Conservation (phyloP, 2,888 invertebrate genomes). For the Sialis lutaria region DNA sequence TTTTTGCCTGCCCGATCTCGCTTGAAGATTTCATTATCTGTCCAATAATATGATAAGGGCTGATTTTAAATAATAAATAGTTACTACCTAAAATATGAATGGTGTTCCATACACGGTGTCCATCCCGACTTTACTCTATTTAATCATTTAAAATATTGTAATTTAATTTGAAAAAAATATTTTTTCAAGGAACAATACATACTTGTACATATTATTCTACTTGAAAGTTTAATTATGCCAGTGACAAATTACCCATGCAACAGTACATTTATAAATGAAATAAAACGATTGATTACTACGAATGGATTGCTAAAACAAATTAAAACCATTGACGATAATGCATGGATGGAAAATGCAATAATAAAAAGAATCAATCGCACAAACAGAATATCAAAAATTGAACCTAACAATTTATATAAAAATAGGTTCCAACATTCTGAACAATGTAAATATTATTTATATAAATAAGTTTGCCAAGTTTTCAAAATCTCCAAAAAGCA, state of each 20-base stretch:
- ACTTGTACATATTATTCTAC: slow-evolving; percentile 25
- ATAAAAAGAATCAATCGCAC: slow-evolving; percentile 18
- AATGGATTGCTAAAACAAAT: slow-evolving; percentile 18
- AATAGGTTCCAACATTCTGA: slow-evolving; percentile 23
- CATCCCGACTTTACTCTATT: no score
- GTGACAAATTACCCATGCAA: slow-evolving; percentile 21
- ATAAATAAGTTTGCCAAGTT: no score
- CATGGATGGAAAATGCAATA: slow-evolving; percentile 23
- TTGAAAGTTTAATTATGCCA: no score
- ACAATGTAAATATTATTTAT: slow-evolving; percentile 16
- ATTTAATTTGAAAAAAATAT: no score
- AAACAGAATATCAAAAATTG: slow-evolving; percentile 10
- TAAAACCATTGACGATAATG: slow-evolving; percentile 18
- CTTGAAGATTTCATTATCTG: no score
- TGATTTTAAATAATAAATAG: no score
- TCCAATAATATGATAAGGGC: no score
- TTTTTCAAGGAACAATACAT: slow-evolving; percentile 25
- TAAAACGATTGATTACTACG: slow-evolving; percentile 16
- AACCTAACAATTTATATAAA: slow-evolving; percentile 19
- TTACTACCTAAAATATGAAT: no score
- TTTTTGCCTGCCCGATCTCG: no score
- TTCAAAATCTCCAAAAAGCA: no score
- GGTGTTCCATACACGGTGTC: no score
- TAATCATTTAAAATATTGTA: no score
- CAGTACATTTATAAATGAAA: slow-evolving; percentile 15